Evolutionary conservation across 2,797 vertebrate genomes (phyloP).

Genomic region (Characodon lateralis): DNA sequence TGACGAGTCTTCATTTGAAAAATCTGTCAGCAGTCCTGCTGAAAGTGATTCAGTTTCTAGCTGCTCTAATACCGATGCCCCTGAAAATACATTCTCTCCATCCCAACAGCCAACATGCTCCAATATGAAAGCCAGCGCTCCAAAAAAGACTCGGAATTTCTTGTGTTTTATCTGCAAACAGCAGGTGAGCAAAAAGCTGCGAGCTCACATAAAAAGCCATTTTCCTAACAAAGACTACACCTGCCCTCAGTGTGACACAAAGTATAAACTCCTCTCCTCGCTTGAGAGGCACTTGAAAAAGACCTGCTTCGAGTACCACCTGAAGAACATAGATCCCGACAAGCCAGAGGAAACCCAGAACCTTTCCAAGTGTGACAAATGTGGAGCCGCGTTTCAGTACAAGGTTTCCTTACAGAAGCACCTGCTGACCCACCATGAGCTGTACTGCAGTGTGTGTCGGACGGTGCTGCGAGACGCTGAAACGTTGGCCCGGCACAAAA

Average conservation of each 20-base stretch:
- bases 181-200: constrained; percentile 18
- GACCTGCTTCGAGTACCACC: constrained; percentile 54
- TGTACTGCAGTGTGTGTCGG: constrained; percentile 66
- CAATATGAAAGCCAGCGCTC: background rate
- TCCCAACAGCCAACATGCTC: background rate
- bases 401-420: constrained; percentile 57
- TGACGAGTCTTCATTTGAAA: constrained; percentile 5
- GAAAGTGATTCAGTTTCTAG: constrained; percentile 4
- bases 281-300: constrained; percentile 54
- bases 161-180: constrained; percentile 64
- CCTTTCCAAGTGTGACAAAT: constrained; percentile 57
- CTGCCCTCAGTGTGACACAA: constrained; percentile 59
- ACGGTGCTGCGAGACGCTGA: constrained; percentile 53
- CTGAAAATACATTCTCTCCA: background rate
- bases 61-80: constrained; percentile 14
- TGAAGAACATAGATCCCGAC: constrained; percentile 28
- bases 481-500: constrained; percentile 52
- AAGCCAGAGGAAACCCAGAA: constrained; percentile 5
- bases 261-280: constrained; percentile 43
- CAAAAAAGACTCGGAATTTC: background rate
- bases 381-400: constrained; percentile 50
- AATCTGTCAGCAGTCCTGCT: background rate
- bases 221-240: constrained; percentile 52
- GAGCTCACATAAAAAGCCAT: constrained; percentile 63
- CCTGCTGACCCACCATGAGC: constrained; percentile 56